These are phyloP conservation scores for Falcunculus frontatus DNA, from an alignment of 2,113 vertebrate species.

Conservation along the genomic window DNA sequence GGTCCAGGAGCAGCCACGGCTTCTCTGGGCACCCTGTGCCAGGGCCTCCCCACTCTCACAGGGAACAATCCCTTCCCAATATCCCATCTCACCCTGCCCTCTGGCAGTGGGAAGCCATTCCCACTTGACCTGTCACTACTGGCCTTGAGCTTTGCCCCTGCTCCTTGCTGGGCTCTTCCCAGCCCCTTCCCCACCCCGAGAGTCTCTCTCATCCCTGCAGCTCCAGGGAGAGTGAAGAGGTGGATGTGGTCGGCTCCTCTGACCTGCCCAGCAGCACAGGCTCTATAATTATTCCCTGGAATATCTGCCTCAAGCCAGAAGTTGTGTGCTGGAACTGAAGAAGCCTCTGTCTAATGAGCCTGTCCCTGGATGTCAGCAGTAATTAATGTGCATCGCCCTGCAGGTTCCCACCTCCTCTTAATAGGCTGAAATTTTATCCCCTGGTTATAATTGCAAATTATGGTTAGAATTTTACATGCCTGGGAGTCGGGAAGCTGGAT, in stretches of 20 bases:
- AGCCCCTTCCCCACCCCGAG: not conserved
- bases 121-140: not conserved
- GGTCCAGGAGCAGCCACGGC: not conserved
- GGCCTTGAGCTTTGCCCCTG: not conserved
- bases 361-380: not conserved
- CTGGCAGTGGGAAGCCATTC: not conserved
- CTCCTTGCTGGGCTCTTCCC: not conserved
- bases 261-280: not conserved
- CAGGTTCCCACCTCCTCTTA: constrained; percentile 2
- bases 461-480: not conserved
- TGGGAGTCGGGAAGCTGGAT: not conserved
- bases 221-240: not conserved
- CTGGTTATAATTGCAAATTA: constrained; percentile 15
- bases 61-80: not conserved
- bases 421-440: not conserved
- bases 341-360: not conserved
- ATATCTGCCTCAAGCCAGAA: not conserved
- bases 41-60: not conserved
- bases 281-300: not conserved
- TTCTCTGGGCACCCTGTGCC: not conserved
- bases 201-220: not conserved
- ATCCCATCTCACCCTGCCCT: not conserved
- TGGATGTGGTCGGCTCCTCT: not conserved
- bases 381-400: not conserved
- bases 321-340: not conserved